Evolutionary conservation across 2,797 vertebrate genomes (phyloP).

Genomic region (Balearica regulorum): DNA sequence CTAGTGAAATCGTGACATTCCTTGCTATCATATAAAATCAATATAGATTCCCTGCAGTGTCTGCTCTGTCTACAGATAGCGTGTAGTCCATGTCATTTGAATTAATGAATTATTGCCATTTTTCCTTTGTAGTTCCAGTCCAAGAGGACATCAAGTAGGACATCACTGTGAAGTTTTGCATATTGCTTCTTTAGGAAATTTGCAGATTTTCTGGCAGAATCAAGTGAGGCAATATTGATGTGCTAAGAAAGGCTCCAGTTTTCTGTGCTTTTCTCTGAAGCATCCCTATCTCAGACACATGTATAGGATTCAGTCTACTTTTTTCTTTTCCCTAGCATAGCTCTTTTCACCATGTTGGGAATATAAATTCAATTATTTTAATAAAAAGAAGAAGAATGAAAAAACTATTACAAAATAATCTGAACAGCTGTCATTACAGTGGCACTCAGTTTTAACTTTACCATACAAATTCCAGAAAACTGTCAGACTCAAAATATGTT

Average conservation of each 20-base stretch:
- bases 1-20: not conserved
- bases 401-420: not conserved
- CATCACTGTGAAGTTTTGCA: not conserved
- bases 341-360: not conserved
- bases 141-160: not conserved
- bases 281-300: not conserved
- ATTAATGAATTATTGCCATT: not conserved
- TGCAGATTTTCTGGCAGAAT: not conserved
- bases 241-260: not conserved
- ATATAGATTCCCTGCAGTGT: not conserved
- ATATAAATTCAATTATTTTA: not conserved
- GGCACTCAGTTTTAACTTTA: not conserved
- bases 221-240: not conserved
- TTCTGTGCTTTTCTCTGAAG: not conserved
- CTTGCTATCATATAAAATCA: not conserved
- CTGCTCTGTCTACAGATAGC: not conserved
- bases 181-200: not conserved
- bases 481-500: not conserved
- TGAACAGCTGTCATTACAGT: not conserved
- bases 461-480: not conserved
- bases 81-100: not conserved
- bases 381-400: not conserved
- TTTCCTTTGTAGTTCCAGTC: not conserved
- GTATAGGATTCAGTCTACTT: not conserved
- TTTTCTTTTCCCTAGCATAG: not conserved